phyloP scores from a whole-genome alignment of 2,888 invertebrate genomes.

The Zygothrica quintamaculata region DNA sequence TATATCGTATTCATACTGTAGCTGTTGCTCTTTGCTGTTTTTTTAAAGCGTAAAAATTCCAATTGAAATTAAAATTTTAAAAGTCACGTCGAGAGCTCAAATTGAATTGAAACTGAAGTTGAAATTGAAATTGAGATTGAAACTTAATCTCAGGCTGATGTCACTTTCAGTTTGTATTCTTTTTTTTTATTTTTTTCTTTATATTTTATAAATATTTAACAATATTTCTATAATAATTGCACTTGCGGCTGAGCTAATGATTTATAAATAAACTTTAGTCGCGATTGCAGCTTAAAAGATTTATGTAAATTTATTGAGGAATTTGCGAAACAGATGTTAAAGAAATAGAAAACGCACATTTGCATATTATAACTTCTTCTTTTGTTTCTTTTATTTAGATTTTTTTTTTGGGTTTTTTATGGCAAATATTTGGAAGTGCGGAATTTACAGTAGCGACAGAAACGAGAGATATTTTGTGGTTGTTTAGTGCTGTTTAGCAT shows the following conservation, averaged over 20 bases:
- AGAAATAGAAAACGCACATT: constrained; percentile 28
- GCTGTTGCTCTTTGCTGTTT: no score
- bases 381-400: constrained; percentile 18
- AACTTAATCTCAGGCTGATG: constrained; percentile 54
- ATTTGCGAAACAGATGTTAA: constrained; percentile 36
- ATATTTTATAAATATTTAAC: constrained; percentile 16
- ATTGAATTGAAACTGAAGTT: constrained; percentile 10
- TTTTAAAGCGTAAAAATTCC: constrained; percentile 1
- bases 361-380: constrained; percentile 44
- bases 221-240: constrained; percentile 41
- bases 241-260: constrained; percentile 57
- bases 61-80: constrained; percentile 6
- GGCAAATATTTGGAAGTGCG: constrained; percentile 43
- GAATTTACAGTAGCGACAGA: constrained; percentile 42
- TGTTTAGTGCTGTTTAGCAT: constrained; percentile 24
- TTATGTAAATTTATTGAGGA: constrained; percentile 31
- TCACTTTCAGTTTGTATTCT: constrained; percentile 56
- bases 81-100: constrained; percentile 12
- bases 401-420: constrained; percentile 27
- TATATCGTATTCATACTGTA: no score
- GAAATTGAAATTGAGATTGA: constrained; percentile 10
- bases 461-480: constrained; percentile 16
- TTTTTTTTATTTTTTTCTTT: constrained; percentile 31
- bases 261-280: constrained; percentile 60
- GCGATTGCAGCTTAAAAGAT: constrained; percentile 36